phyloP scores from a whole-genome alignment of 2,888 invertebrate species.

The Dichetophora obliterata region DNA sequence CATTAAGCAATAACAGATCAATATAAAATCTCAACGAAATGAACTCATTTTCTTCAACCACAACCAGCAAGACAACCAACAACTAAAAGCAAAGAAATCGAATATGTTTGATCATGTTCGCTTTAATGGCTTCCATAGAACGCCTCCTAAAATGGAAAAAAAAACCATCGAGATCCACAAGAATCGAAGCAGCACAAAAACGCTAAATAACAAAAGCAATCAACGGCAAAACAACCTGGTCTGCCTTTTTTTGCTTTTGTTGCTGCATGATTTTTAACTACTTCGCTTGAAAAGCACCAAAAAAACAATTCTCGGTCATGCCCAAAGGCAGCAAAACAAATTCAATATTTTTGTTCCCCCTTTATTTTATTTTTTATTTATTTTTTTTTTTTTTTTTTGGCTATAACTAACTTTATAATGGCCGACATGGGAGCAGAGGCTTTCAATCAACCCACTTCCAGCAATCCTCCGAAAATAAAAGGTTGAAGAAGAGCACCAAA shows the following conservation, averaged over 20 bases:
- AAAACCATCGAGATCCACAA: not conserved
- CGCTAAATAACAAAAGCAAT: constrained; percentile 21
- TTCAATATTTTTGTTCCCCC: constrained; percentile 7
- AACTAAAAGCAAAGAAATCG: constrained; percentile 28
- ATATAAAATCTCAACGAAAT: constrained; percentile 32
- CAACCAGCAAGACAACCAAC: not conserved
- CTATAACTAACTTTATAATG: constrained; percentile 28
- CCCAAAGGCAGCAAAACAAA: constrained; percentile 36
- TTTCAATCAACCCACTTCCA: constrained; percentile 19
- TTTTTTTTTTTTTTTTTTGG: too few relatives aligned
- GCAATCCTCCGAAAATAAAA: not conserved
- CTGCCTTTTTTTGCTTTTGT: not conserved
- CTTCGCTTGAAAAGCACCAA: constrained; percentile 27
- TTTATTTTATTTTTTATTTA: too few relatives aligned
- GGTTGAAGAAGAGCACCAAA: not conserved
- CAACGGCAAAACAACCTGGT: constrained; percentile 13
- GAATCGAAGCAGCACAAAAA: not conserved
- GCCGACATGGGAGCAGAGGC: constrained; percentile 19
- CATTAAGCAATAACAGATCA: constrained; percentile 38
- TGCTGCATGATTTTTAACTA: constrained; percentile 7
- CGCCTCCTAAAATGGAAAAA: constrained; percentile 23
- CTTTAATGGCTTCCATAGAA: constrained; percentile 39
- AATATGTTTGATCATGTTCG: constrained; percentile 39
- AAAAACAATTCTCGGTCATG: constrained; percentile 19
- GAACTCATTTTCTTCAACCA: constrained; percentile 32